A percentile compares a stretch with the other conserved stretches of the same genome.
Evolutionary conservation across 2,888 invertebrate genomes (phyloP).

Genomic region (Trachelus stipa): DNA sequence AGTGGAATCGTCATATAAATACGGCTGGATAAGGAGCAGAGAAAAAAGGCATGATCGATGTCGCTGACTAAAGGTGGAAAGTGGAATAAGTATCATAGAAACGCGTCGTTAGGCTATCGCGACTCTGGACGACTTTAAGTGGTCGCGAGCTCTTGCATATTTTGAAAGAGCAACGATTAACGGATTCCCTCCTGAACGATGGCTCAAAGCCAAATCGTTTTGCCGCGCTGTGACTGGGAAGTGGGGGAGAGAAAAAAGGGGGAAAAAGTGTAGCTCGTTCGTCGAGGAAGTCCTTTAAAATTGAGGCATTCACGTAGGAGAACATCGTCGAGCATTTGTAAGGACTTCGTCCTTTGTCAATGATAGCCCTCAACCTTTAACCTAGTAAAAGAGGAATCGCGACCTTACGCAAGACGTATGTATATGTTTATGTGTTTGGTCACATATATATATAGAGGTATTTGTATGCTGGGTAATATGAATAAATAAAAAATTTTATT

Average conservation of each 20-base stretch:
- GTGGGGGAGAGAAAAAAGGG: background rate
- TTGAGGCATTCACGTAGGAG: background rate
- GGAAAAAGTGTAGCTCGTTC: background rate
- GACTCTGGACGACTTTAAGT: too few relatives aligned
- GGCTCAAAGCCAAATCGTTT: constrained; percentile 11
- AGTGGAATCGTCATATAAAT: too few relatives aligned
- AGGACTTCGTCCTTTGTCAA: background rate
- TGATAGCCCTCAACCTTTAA: background rate
- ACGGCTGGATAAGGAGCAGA: too few relatives aligned
- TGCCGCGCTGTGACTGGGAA: background rate
- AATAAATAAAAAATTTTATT: too few relatives aligned
- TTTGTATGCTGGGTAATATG: too few relatives aligned
- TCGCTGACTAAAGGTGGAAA: too few relatives aligned
- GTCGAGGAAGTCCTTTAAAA: background rate
- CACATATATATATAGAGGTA: too few relatives aligned
- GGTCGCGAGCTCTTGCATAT: background rate
- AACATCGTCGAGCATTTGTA: background rate
- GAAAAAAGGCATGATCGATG: too few relatives aligned
- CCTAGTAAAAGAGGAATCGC: background rate
- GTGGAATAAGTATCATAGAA: too few relatives aligned
- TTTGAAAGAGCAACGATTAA: background rate
- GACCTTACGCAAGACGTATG: too few relatives aligned
- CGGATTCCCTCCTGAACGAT: background rate
- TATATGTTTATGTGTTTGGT: too few relatives aligned
- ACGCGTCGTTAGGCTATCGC: too few relatives aligned